A percentile compares a stretch with the other conserved stretches of the same genome.
Evolutionary conservation across 1,140 invertebrate genomes (phyloP).

Genomic region (Macrocentrus cingulum): DNA sequence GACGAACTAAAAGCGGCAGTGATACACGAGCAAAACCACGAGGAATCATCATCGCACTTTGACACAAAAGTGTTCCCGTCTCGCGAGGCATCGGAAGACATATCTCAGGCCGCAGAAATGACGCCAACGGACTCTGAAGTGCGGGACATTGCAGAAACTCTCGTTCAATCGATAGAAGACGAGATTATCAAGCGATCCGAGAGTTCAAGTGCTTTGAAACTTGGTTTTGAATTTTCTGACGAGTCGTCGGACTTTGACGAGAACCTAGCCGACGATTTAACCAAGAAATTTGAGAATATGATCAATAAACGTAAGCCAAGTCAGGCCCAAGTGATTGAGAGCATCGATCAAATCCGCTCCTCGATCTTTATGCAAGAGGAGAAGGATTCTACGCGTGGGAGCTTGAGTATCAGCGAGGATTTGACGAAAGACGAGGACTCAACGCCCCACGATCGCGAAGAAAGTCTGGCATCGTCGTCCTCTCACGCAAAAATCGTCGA

Average conservation of each 20-base stretch:
- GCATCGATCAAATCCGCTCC: slow-evolving; percentile 16
- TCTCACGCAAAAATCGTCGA: slow-evolving; percentile 40
- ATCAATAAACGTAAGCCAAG: slow-evolving; percentile 32
- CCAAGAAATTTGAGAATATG: slow-evolving; percentile 46
- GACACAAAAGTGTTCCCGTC: slow-evolving; percentile 16
- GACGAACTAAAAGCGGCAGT: slow-evolving; percentile 25
- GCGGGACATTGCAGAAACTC: slow-evolving; percentile 38
- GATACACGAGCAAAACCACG: slow-evolving; percentile 37
- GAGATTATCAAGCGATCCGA: slow-evolving; percentile 47
- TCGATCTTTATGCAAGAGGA: slow-evolving; percentile 30
- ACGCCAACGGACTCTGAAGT: slow-evolving; percentile 36
- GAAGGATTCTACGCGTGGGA: slow-evolving; percentile 38
- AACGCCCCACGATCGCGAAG: slow-evolving; percentile 39
- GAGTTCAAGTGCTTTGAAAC: slow-evolving; percentile 27
- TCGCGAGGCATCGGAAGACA: slow-evolving; percentile 11
- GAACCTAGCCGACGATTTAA: slow-evolving; percentile 49
- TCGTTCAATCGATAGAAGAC: slow-evolving; percentile 48
- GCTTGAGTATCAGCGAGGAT: slow-evolving; percentile 47
- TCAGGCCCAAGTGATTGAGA: slow-evolving; percentile 13
- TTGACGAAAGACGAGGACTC: slow-evolving; percentile 50
- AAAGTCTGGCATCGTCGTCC: slow-evolving; percentile 38
- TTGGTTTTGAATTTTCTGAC: slow-evolving; percentile 26
- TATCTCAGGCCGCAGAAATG: slow-evolving; percentile 5
- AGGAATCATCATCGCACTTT: slow-evolving; percentile 26
- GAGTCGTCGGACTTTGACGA: slow-evolving; percentile 38